Conservation (phyloP, 2,888 invertebrate genomes). For the Slavum lentiscoides region DNA sequence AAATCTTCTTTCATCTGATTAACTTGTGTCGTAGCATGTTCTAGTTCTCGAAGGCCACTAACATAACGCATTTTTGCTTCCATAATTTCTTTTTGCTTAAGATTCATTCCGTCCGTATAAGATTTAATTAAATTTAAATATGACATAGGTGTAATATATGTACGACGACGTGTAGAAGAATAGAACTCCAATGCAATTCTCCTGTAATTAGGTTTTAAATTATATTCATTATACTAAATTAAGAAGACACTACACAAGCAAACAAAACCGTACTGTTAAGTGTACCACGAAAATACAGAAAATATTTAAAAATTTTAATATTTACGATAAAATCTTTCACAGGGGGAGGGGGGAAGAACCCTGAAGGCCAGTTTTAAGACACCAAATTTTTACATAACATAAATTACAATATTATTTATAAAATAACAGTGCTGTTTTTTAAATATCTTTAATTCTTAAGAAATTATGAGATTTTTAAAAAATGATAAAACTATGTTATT, state of each 20-base stretch:
- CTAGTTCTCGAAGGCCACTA: conserved; percentile 76
- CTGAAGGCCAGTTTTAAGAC: no score
- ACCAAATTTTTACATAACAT: no score
- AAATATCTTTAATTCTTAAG: no score
- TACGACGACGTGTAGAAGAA: conserved; percentile 69
- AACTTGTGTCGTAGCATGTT: conserved; percentile 72
- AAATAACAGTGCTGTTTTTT: not conserved
- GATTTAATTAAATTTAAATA: conserved; percentile 80
- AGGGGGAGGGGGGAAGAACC: no score
- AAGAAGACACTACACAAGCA: no score
- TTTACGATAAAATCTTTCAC: no score
- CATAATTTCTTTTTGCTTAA: conserved; percentile 74
- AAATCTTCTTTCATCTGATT: conserved; percentile 72
- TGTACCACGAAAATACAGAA: no score
- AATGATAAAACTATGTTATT: no score
- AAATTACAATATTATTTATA: no score
- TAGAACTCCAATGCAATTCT: conserved; percentile 67
- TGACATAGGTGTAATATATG: conserved; percentile 83
- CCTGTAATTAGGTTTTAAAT: conserved; percentile 52
- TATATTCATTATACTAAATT: not conserved
- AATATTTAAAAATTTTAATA: no score
- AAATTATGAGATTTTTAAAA: no score
- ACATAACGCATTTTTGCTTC: conserved; percentile 76
- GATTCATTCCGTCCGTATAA: conserved; percentile 72
- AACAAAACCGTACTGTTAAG: no score